Percentiles rank a stretch among this genome's conserved stretches.
Evolutionary conservation across 2,797 vertebrate genomes (phyloP).

Genomic region (Emys orbicularis): DNA sequence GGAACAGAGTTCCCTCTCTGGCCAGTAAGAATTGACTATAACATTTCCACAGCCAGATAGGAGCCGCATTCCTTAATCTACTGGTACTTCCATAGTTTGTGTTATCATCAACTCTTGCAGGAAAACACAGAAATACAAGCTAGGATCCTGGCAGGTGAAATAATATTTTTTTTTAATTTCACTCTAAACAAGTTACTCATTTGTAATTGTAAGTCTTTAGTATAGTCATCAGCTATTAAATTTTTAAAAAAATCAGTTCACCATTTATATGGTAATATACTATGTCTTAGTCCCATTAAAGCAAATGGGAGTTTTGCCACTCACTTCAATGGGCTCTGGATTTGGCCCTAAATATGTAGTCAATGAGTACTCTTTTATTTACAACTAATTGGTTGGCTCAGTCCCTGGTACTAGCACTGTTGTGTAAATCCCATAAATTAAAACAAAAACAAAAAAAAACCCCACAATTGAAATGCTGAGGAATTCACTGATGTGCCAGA

Average conservation of each 20-base stretch:
- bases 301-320: neutral
- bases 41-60: neutral
- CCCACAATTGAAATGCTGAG: neutral
- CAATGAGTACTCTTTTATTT: slow-evolving; percentile 17
- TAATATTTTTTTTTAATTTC: neutral
- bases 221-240: neutral
- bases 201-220: neutral
- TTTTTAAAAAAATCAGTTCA: neutral
- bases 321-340: neutral
- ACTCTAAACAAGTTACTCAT: neutral
- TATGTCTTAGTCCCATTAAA: slow-evolving; percentile 12
- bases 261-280: neutral
- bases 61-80: neutral
- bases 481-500: slow-evolving; percentile 12
- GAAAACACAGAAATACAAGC: neutral
- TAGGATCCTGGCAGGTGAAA: neutral
- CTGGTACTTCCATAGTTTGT: neutral
- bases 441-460: neutral
- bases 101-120: neutral
- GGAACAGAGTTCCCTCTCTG: neutral
- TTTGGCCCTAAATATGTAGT: slow-evolving; percentile 6
- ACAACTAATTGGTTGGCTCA: neutral
- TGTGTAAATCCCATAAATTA: slow-evolving; percentile 21
- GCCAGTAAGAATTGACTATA: neutral
- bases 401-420: neutral